phyloP scores from a whole-genome alignment of 2,797 vertebrate species.

The Numenius phaeopus region DNA sequence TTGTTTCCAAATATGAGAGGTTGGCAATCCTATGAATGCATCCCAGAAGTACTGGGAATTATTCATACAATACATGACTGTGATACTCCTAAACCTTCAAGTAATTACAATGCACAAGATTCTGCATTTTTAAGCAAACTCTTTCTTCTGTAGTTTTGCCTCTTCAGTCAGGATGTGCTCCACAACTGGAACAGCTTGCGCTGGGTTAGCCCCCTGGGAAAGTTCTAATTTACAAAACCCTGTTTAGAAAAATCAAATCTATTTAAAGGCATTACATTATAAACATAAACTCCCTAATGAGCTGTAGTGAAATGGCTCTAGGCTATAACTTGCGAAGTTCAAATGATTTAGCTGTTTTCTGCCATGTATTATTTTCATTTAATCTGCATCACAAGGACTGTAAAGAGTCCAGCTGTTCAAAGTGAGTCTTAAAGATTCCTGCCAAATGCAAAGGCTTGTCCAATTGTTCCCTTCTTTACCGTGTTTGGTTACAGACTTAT shows the following conservation, averaged over 20 bases:
- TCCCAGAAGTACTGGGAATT: not conserved
- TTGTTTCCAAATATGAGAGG: not conserved
- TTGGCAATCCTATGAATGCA: not conserved
- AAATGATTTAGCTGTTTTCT: conserved; percentile 78
- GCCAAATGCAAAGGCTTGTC: conserved; percentile 63
- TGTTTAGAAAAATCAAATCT: conserved; percentile 79
- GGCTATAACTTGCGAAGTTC: conserved; percentile 80
- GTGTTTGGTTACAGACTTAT: conserved; percentile 46
- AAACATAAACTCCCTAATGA: conserved; percentile 84
- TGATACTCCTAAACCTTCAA: conserved; percentile 33
- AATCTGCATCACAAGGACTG: conserved; percentile 76
- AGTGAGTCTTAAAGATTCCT: conserved; percentile 58
- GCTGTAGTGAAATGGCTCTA: conserved; percentile 77
- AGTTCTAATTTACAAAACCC: conserved; percentile 81
- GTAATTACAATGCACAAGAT: conserved; percentile 20
- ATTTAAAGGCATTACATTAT: conserved; percentile 82
- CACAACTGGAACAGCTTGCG: conserved; percentile 73
- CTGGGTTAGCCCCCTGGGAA: conserved; percentile 76
- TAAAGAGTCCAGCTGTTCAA: conserved; percentile 81
- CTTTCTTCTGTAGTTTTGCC: conserved; percentile 35
- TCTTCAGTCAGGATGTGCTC: conserved; percentile 69
- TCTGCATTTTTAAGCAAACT: conserved; percentile 1
- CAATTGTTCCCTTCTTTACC: conserved; percentile 48
- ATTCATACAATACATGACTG: conserved; percentile 31
- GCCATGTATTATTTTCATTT: conserved; percentile 77